Evolutionary conservation across 2,888 invertebrate genomes (phyloP).

Genomic region (Phytoseiulus persimilis): DNA sequence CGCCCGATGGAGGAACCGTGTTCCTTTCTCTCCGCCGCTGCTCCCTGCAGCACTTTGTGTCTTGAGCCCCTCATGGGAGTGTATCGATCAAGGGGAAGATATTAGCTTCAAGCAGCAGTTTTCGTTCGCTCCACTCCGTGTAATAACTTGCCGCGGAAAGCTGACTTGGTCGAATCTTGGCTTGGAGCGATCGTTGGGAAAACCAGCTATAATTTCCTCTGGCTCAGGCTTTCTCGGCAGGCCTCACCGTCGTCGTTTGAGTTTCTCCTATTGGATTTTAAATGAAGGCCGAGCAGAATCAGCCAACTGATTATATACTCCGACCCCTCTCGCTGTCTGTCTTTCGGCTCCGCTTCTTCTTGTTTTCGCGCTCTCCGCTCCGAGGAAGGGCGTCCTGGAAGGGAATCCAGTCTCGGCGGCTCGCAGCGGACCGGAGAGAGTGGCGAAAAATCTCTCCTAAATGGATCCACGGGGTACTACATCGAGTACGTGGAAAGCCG

Average conservation of each 20-base stretch:
- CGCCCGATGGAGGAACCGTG: background rate
- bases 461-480: background rate
- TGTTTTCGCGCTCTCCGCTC: background rate
- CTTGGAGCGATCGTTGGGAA: background rate
- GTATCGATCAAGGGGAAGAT: background rate
- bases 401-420: background rate
- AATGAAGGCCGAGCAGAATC: background rate
- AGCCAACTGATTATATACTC: background rate
- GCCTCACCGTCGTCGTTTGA: background rate
- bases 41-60: background rate
- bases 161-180: background rate
- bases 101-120: slow-evolving; percentile 5
- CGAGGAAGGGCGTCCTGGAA: background rate
- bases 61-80: background rate
- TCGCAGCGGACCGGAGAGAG: background rate
- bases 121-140: background rate
- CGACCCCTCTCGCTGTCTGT: background rate
- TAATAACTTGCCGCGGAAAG: background rate
- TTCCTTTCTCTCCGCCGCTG: background rate
- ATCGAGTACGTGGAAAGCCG: background rate
- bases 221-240: background rate
- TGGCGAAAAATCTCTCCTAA: background rate
- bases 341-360: background rate
- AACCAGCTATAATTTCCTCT: background rate
- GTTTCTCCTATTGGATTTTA: background rate